Conservation (phyloP, 2,797 vertebrate species). For the Poecilia velifera region DNA sequence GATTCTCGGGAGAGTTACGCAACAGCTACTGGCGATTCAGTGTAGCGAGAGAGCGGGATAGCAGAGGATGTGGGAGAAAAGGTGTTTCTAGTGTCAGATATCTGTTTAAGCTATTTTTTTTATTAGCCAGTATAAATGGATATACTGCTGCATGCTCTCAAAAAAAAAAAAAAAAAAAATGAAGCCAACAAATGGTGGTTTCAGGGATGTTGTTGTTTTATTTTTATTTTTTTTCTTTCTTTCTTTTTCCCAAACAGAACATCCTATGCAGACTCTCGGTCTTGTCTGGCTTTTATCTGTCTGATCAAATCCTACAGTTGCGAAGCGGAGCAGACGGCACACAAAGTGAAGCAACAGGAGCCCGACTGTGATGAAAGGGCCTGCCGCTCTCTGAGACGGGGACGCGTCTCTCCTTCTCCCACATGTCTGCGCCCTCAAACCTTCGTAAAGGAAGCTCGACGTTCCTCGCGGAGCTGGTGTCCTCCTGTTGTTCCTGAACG, state of each 20-base stretch:
- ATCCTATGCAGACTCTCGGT: neutral
- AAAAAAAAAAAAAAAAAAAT: neutral
- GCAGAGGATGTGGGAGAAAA: conserved; percentile 40
- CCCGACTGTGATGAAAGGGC: conserved; percentile 49
- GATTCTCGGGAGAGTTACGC: conserved; percentile 61
- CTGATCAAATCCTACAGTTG: conserved; percentile 18
- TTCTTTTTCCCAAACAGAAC: neutral
- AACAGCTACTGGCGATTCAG: conserved; percentile 56
- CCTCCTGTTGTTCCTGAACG: conserved; percentile 56
- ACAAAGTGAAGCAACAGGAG: conserved; percentile 65
- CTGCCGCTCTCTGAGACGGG: conserved; percentile 34
- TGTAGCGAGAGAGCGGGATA: conserved; percentile 32
- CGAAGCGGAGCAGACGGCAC: conserved; percentile 22
- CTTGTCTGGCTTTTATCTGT: conserved; percentile 24
- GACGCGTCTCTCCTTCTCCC: conserved; percentile 29
- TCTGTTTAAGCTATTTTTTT: conserved; percentile 28
- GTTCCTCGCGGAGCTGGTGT: conserved; percentile 5
- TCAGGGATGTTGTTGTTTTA: neutral
- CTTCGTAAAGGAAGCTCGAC: conserved; percentile 20
- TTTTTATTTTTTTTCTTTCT: too few species aligned
- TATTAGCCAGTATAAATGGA: neutral
- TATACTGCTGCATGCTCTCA: neutral
- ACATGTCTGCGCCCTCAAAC: conserved; percentile 45
- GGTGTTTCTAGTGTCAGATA: conserved; percentile 19
- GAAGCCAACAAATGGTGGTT: neutral